Evolutionary conservation across 1,140 invertebrate species (phyloP).

Genomic region (Caenorhabditis remanei): DNA sequence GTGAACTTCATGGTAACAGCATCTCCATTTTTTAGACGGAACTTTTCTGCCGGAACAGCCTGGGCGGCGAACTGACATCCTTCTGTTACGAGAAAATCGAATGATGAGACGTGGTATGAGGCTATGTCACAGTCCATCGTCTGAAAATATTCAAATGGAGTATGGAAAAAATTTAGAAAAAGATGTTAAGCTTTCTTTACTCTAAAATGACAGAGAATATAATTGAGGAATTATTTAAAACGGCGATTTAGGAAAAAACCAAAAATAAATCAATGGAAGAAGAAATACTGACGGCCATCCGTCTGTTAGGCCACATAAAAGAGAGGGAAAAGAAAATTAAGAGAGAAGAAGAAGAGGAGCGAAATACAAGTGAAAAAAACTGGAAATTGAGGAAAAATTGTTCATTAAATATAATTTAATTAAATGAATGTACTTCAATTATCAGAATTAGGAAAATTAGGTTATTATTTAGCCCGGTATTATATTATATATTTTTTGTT

Average conservation of each 20-base stretch:
- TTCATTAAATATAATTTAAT: no score
- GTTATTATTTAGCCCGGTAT: no score
- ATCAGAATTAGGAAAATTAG: no score
- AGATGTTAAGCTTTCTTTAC: neutral
- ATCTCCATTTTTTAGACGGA: slow-evolving; percentile 71
- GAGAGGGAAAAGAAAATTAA: slow-evolving; percentile 28
- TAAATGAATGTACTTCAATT: no score
- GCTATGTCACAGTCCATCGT: slow-evolving; percentile 77
- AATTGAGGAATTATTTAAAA: neutral
- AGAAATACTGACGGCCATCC: neutral
- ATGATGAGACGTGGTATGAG: slow-evolving; percentile 76
- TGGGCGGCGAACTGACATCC: slow-evolving; percentile 72
- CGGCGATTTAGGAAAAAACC: neutral
- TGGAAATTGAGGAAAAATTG: no score
- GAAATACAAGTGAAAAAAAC: no score
- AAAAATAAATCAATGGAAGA: slow-evolving; percentile 11
- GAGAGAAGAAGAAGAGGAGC: neutral
- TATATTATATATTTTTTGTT: no score
- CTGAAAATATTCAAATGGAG: slow-evolving; percentile 7
- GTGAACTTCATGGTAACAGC: slow-evolving; percentile 74
- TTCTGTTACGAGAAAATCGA: slow-evolving; percentile 72
- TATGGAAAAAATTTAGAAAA: no score
- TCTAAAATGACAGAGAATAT: neutral
- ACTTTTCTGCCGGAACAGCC: slow-evolving; percentile 74
- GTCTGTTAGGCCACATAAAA: neutral